phyloP scores from a whole-genome alignment of 2,113 vertebrate genomes.

The Pseudopipra pipra region DNA sequence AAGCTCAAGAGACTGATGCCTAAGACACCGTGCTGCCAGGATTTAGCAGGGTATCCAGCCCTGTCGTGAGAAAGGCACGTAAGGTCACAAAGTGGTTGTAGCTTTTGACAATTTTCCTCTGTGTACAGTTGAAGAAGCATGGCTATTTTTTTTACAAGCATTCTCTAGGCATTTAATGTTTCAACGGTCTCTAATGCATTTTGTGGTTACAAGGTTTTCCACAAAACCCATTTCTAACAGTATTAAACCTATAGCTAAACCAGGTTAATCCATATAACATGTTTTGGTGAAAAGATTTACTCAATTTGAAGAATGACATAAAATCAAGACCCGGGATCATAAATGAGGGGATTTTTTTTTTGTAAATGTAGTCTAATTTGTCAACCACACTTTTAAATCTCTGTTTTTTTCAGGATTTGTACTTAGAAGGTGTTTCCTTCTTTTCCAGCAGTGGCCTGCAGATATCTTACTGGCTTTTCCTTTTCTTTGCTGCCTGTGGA shows the following conservation, averaged over 20 bases:
- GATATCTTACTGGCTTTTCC: not conserved
- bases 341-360: not conserved
- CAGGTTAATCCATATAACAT: not conserved
- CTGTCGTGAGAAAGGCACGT: rapidly evolving
- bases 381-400: not conserved
- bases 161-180: not conserved
- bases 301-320: not conserved
- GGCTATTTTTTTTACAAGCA: not conserved
- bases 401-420: not conserved
- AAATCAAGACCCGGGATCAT: not conserved
- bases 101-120: not conserved
- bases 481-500: not conserved
- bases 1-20: not conserved
- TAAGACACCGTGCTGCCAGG: rapidly evolving
- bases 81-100: not conserved
- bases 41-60: not conserved
- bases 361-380: not conserved
- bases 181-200: not conserved
- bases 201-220: not conserved
- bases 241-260: not conserved
- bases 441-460: not conserved
- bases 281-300: not conserved
- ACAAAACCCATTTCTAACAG: not conserved
- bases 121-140: not conserved
- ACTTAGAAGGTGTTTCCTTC: not conserved